Conservation (phyloP, 2,888 invertebrate species). For the Epirrhoe tristata region DNA sequence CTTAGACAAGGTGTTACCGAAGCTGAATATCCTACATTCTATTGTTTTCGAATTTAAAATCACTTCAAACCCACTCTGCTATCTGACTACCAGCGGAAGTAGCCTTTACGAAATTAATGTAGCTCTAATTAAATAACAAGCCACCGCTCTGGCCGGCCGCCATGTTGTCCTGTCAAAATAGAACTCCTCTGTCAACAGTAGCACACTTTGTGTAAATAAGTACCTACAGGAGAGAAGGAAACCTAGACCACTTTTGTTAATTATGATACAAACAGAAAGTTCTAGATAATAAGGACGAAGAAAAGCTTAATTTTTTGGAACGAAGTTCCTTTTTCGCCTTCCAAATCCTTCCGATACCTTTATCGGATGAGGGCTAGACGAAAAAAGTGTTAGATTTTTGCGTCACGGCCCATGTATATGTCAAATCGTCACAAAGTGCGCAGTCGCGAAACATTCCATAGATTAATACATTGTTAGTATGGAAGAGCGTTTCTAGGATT, state of each 20-base stretch:
- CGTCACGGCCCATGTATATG: no score
- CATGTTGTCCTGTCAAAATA: slow-evolving; percentile 72
- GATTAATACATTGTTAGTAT: no score
- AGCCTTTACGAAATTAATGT: slow-evolving; percentile 80
- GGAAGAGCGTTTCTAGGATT: no score
- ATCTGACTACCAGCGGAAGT: slow-evolving; percentile 67
- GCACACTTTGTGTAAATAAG: slow-evolving; percentile 46
- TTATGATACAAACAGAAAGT: not conserved
- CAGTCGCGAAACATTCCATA: no score
- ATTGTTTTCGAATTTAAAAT: slow-evolving; percentile 8
- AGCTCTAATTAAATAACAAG: slow-evolving; percentile 81
- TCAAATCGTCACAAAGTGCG: no score
- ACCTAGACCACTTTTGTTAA: slow-evolving; percentile 1
- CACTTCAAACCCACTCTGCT: slow-evolving; percentile 26
- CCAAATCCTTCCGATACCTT: no score
- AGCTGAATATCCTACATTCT: no score
- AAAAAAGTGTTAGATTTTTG: no score
- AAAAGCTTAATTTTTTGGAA: not conserved
- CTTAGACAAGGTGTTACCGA: not conserved
- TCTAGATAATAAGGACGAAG: not conserved
- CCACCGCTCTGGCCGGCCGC: slow-evolving; percentile 61
- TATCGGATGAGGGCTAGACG: no score
- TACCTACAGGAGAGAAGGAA: slow-evolving; percentile 8
- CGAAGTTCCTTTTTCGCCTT: no score
- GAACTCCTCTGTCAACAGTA: slow-evolving; percentile 63